Evolutionary conservation across 1,140 invertebrate species (phyloP), one percentile per base, ranked within the genome.

Genomic region (Mamestra configurata): DNA sequence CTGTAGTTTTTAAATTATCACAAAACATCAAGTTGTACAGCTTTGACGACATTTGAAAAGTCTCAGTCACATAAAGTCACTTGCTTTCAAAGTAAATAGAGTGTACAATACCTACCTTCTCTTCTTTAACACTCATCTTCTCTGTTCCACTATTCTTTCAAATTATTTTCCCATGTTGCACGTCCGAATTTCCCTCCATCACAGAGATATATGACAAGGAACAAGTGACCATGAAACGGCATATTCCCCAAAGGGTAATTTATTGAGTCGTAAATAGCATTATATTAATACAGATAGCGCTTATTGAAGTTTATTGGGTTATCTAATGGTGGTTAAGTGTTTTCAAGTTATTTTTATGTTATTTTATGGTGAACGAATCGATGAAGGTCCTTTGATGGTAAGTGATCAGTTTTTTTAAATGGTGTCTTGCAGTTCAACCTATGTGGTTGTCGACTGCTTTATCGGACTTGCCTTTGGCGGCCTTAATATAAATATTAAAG

Each of bases 271-370:
- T 68, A 68, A 68, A 68, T 40, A 68, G 64, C 20, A 68, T 68
- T 68, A 49, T 68, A 68, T 49, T 49, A 68, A 68, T 46, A 68
- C n/a, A 46, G 64, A 68, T 68, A 68, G 64, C 37, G 18, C 20
- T 46, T 68, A 68, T 68, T 68, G 64, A 20, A 5, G 40, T 24
- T 46, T 15, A 43, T 8, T 46, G 40, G 20, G 49, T 68, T 24
- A 68, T 27, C 20, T 64, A 40, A 20, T 64, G 35, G 27, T 8
- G 10, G 37, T 61, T 18, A 61, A 10, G 27, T n/a, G 1, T 59
- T 10, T 31, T 15, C 7, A 61, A 18, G 27, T 61, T 59, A 15
- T 13, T 61, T 61, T 18, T 15, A 55, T 59, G 4, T 49, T 49
- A 49, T 15, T 11, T 0, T 7, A 10, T 40, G 27, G 27, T 31